phyloP scores from a whole-genome alignment of 2,113 vertebrate species.

The Psittacara wagleri region DNA sequence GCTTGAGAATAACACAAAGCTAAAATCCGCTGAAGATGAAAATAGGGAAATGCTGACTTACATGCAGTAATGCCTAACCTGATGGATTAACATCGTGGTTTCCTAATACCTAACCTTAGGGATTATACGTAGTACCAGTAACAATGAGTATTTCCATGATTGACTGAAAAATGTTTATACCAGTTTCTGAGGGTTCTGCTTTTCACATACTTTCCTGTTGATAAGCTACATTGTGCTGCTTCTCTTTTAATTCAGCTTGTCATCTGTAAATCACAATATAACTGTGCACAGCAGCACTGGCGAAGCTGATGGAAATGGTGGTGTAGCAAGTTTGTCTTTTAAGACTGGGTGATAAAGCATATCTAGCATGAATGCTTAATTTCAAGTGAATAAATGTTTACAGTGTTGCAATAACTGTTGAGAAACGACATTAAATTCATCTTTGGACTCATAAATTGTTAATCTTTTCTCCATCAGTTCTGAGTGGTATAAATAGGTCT shows the following conservation, averaged over 20 bases:
- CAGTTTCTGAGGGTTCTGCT: neutral
- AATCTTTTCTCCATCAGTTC: neutral
- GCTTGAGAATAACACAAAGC: constrained; percentile 25
- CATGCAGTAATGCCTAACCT: neutral
- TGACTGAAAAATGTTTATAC: neutral
- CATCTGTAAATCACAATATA: neutral
- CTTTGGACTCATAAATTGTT: constrained; percentile 16
- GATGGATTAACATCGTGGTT: neutral
- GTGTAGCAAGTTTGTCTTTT: neutral
- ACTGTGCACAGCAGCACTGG: neutral
- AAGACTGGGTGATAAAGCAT: neutral
- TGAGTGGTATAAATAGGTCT: constrained; percentile 1
- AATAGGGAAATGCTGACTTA: neutral
- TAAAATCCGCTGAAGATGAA: neutral
- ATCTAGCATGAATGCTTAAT: neutral
- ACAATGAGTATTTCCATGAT: neutral
- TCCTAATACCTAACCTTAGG: neutral
- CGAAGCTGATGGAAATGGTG: neutral
- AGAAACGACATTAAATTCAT: neutral
- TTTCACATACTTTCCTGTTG: neutral
- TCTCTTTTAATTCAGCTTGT: neutral
- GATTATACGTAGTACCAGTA: neutral
- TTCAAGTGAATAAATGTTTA: neutral
- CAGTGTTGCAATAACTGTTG: neutral
- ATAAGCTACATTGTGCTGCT: neutral